Evolutionary conservation across 2,888 invertebrate species (phyloP).

Genomic region (Parthenolecanium corni): DNA sequence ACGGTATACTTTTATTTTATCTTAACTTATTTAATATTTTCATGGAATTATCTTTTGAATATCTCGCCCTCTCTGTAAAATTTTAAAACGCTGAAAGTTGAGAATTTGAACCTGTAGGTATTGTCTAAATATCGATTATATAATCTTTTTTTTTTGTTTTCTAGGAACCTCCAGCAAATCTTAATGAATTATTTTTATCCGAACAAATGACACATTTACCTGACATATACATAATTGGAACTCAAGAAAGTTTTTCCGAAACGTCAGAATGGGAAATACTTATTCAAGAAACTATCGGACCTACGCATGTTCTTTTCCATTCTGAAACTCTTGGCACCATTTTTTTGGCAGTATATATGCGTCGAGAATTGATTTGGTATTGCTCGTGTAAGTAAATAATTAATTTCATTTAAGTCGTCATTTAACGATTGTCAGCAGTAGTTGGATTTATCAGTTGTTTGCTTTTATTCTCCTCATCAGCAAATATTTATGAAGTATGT

Average conservation of each 20-base stretch:
- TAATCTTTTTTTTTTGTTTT: conserved; percentile 33
- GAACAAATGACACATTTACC: conserved; percentile 72
- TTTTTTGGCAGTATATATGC: conserved; percentile 74
- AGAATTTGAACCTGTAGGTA: too few species aligned
- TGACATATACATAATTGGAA: conserved; percentile 84
- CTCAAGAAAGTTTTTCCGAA: conserved; percentile 85
- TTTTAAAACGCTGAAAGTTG: too few species aligned
- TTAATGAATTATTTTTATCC: conserved; percentile 84
- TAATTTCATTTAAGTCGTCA: neutral
- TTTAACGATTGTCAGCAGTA: too few species aligned
- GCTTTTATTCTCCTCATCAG: too few species aligned
- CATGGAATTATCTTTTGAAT: too few species aligned
- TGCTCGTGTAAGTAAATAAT: conserved; percentile 48
- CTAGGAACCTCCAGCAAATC: conserved; percentile 48
- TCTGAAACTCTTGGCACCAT: conserved; percentile 73
- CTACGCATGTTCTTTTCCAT: conserved; percentile 81
- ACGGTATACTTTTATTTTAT: too few species aligned
- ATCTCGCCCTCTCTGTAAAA: too few species aligned
- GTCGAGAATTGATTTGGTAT: conserved; percentile 90
- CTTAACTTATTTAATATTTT: too few species aligned
- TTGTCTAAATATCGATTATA: too few species aligned
- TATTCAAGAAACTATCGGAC: conserved; percentile 85
- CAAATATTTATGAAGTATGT: too few species aligned
- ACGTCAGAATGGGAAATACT: conserved; percentile 78
- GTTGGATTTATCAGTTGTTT: too few species aligned